These are phyloP conservation scores for Mustela lutreola DNA, from an alignment of 2,113 vertebrate species.

Conservation along the genomic window DNA sequence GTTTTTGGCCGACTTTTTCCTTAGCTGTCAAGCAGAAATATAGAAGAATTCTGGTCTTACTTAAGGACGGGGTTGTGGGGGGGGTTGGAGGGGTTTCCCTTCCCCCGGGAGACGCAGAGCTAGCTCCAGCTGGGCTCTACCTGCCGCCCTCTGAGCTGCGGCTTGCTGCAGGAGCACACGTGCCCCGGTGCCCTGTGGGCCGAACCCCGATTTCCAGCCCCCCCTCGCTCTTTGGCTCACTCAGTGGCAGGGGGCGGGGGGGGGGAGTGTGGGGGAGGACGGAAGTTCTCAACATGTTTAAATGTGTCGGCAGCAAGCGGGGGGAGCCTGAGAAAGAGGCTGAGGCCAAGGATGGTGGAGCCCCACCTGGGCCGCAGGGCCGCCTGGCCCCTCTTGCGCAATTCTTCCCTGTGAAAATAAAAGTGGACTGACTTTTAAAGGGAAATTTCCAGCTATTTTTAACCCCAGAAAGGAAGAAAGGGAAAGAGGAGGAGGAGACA, in stretches of 20 bases:
- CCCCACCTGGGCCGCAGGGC: not conserved
- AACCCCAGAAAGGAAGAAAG: not conserved
- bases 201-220: constrained; percentile 82
- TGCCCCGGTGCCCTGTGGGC: constrained; percentile 84
- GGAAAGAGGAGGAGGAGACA: no score
- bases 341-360: not conserved
- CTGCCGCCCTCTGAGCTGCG: constrained; percentile 82
- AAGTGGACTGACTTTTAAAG: not conserved
- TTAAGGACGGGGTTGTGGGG: constrained; percentile 72
- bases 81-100: constrained; percentile 65
- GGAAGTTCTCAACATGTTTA: constrained; percentile 83
- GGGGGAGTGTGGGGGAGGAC: not conserved
- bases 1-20: constrained; percentile 86
- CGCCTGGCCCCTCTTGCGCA: not conserved
- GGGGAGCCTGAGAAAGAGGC: constrained; percentile 66
- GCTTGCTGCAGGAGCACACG: constrained; percentile 71
- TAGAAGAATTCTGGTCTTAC: constrained; percentile 87
- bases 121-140: constrained; percentile 89
- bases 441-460: constrained; percentile 59
- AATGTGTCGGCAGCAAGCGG: constrained; percentile 81
- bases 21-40: constrained; percentile 89
- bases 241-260: constrained; percentile 13
- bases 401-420: not conserved
- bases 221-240: constrained; percentile 65
- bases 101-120: constrained; percentile 88